Evolutionary conservation across 2,888 invertebrate genomes (phyloP).

Genomic region (Zaprionus bogoriensis): DNA sequence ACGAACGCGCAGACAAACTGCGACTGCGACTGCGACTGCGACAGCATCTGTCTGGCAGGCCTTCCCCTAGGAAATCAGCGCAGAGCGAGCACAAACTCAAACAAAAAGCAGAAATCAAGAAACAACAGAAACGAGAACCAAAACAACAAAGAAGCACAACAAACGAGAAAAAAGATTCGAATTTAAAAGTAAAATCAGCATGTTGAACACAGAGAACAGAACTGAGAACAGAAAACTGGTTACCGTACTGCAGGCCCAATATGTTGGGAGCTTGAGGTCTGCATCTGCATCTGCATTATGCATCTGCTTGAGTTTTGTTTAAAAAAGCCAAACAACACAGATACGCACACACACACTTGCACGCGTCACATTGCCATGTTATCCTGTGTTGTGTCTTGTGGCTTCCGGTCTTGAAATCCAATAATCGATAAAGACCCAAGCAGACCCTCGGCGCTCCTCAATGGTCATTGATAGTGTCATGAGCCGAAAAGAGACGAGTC

Average conservation of each 20-base stretch:
- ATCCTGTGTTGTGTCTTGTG: slow-evolving; percentile 54
- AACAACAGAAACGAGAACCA: slow-evolving; percentile 57
- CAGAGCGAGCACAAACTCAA: slow-evolving; percentile 48
- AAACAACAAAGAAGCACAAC: slow-evolving; percentile 55
- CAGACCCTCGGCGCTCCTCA: slow-evolving; percentile 51
- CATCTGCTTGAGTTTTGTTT: slow-evolving; percentile 36
- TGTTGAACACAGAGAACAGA: no score
- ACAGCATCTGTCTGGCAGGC: slow-evolving; percentile 23
- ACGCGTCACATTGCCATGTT: slow-evolving; percentile 27
- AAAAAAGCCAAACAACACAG: slow-evolving; percentile 10
- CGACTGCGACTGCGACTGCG: not conserved
- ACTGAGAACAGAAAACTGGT: slow-evolving; percentile 56
- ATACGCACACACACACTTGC: no score
- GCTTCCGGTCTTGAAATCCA: slow-evolving; percentile 70
- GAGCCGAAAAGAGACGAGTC: slow-evolving; percentile 25
- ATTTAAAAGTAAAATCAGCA: slow-evolving; percentile 43
- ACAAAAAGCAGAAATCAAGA: slow-evolving; percentile 21
- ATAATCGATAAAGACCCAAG: slow-evolving; percentile 56
- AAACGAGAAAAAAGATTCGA: slow-evolving; percentile 38
- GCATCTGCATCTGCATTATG: slow-evolving; percentile 43
- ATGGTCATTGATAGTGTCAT: slow-evolving; percentile 63
- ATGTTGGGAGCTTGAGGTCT: not conserved
- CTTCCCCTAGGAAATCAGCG: slow-evolving; percentile 68
- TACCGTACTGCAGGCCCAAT: slow-evolving; percentile 10
- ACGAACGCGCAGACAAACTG: slow-evolving; percentile 12